Percentiles rank a stretch among this genome's conserved stretches.
phyloP scores from a whole-genome alignment of 2,797 vertebrate genomes.

The Euthynnus affinis region DNA sequence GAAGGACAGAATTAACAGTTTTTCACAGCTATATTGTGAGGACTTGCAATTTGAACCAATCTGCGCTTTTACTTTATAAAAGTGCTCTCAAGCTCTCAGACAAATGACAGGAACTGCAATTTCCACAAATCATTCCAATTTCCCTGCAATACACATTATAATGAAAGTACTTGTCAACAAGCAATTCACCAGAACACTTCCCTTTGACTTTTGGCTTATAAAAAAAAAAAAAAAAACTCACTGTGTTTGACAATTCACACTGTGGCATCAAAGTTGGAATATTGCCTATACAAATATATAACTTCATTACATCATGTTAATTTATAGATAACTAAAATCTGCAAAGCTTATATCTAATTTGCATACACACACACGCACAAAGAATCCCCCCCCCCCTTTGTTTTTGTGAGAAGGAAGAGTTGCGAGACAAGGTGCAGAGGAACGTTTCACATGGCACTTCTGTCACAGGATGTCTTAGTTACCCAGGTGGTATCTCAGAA shows the following conservation, averaged over 20 bases:
- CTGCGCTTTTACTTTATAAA: constrained; percentile 14
- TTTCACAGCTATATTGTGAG: background rate
- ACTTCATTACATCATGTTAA: too few species aligned
- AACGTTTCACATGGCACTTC: background rate
- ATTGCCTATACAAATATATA: background rate
- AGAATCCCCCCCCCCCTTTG: too few species aligned
- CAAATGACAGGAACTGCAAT: constrained; percentile 49
- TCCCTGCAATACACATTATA: constrained; percentile 16
- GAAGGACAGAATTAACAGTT: background rate
- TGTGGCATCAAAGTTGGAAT: background rate
- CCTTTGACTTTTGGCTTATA: constrained; percentile 13
- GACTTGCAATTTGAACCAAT: constrained; percentile 39
- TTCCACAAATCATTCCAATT: constrained; percentile 47
- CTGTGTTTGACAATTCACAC: background rate
- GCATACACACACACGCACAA: too few species aligned
- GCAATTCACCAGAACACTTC: constrained; percentile 17
- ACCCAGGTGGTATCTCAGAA: background rate
- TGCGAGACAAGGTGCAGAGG: too few species aligned
- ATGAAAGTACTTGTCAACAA: constrained; percentile 39
- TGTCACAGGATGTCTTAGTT: background rate
- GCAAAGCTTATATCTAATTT: too few species aligned
- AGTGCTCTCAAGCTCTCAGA: constrained; percentile 42
- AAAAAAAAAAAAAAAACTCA: background rate
- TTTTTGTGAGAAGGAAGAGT: too few species aligned
- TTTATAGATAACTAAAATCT: too few species aligned